Evolutionary conservation across 2,797 vertebrate species (phyloP), one percentile per base, ranked within the genome.

Genomic region (Kryptolebias ocellatus): DNA sequence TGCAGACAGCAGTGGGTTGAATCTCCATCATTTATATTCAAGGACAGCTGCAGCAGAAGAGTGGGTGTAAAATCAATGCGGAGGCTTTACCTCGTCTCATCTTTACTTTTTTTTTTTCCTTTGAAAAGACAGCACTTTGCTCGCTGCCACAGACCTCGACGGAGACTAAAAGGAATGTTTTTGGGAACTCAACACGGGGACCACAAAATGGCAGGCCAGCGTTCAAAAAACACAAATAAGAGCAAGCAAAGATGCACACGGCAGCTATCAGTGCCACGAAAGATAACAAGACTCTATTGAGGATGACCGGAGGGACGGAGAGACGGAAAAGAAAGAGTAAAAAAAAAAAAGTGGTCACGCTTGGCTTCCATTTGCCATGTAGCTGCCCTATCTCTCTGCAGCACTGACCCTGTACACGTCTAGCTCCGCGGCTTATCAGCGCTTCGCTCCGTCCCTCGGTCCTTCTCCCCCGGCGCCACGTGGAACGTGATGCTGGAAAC

Each of bases 1-100:
- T 46, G 71, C 63, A 66, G 71, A 80, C 68, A 79, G 34, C 76
- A 82, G 87, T 67, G 82, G 81, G 78, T 29, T 81, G 80, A 80
- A 81, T 80, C 74, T 2, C 31, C 60, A 58, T 84, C 76, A 86
- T 91, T 90, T 88, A 90, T 86, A 90, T 91, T 91, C 90, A 90
- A 88, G 85, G 84, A 79, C 83, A 68, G 85, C 77, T 63, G 79
- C 79, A 78, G 78, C 70, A 51, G 63, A 73, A 62, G 82, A 88
- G 86, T 79, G 83, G 85, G 87, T 83, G 81, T 78, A 80, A 83
- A 91, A 90, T 91, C 86, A 54, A 89, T 90, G 84, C 60, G 3
- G 62, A 72, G 83, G 81, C 83, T 86, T 86, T 76, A 85, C 83
- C 71, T 83, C 61, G 53, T 77, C 83, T 90, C 86, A 76, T 80